Conservation (phyloP, 2,888 invertebrate genomes). For the Drosophila vallismaia region DNA sequence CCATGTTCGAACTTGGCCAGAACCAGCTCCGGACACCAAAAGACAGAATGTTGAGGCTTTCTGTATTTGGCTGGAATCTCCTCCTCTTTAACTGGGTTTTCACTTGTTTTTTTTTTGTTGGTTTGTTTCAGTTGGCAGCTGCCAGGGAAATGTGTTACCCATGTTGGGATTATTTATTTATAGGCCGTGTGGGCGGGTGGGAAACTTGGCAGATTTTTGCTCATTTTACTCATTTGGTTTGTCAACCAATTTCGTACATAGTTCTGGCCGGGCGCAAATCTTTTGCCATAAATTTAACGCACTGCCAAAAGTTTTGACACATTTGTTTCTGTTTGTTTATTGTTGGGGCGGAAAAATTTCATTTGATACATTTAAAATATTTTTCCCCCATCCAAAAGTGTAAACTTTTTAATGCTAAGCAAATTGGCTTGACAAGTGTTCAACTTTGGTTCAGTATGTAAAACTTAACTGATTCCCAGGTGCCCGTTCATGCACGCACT, state of each 20-base stretch:
- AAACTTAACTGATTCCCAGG: conserved; percentile 28
- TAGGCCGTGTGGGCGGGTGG: conserved; percentile 45
- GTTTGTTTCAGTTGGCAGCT: conserved; percentile 28
- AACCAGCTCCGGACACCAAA: conserved; percentile 18
- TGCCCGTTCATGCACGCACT: conserved; percentile 9
- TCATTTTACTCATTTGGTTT: conserved; percentile 66
- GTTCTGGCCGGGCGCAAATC: conserved; percentile 38
- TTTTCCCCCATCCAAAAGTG: conserved; percentile 10
- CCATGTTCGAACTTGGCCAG: conserved; percentile 52
- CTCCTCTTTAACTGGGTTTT: background rate
- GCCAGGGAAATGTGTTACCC: conserved; percentile 65
- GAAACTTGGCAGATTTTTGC: conserved; percentile 65
- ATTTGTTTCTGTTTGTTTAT: conserved; percentile 42
- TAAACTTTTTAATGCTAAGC: conserved; percentile 49
- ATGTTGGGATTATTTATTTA: conserved; percentile 70
- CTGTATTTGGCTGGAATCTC: background rate
- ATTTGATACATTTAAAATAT: conserved; percentile 65
- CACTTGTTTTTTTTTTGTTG: background rate
- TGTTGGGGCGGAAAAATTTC: conserved; percentile 36
- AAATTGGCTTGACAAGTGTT: conserved; percentile 42
- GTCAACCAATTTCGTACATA: conserved; percentile 66
- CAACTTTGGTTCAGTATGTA: conserved; percentile 5
- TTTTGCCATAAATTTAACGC: conserved; percentile 61
- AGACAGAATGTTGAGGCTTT: conserved; percentile 39
- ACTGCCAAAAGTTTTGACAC: conserved; percentile 64